Conservation (phyloP, 1,140 invertebrate species). For the Panulirus ornatus region DNA sequence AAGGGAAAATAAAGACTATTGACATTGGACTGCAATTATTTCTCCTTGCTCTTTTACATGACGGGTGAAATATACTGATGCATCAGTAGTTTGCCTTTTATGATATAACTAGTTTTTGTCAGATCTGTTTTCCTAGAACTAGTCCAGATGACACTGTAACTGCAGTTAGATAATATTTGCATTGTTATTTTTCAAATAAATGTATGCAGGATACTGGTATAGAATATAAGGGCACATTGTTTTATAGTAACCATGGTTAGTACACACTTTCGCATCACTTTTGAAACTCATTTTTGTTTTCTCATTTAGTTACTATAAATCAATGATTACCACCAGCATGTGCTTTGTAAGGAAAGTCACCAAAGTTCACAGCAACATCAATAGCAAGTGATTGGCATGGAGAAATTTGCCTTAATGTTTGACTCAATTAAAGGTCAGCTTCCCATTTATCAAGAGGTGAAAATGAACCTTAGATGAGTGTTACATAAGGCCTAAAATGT, state of each 20-base stretch:
- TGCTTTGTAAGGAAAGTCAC: slow-evolving; percentile 4
- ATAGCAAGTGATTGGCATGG: slow-evolving; percentile 2
- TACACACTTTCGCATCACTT: slow-evolving; percentile 3
- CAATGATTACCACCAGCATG: slow-evolving; percentile 4
- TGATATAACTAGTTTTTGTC: too few species aligned
- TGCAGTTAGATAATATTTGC: slow-evolving; percentile 5
- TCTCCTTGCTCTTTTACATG: too few species aligned
- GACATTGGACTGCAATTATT: too few species aligned
- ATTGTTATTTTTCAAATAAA: slow-evolving; percentile 30
- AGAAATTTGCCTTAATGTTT: background rate
- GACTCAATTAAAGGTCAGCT: background rate
- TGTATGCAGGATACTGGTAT: slow-evolving; percentile 25
- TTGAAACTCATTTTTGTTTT: slow-evolving; percentile 1
- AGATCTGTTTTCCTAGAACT: background rate
- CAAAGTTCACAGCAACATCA: background rate
- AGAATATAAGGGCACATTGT: slow-evolving; percentile 31
- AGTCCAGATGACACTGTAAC: slow-evolving; percentile 2
- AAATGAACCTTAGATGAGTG: background rate
- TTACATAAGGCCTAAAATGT: background rate
- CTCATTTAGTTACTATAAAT: background rate
- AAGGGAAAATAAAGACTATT: too few species aligned
- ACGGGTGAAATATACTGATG: too few species aligned
- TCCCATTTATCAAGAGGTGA: background rate
- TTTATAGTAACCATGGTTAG: slow-evolving; percentile 10
- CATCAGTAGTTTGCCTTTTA: too few species aligned